Base-by-base conservation (phyloP, 2,888 invertebrate genomes). In the Sminthurinus aureus region DNA sequence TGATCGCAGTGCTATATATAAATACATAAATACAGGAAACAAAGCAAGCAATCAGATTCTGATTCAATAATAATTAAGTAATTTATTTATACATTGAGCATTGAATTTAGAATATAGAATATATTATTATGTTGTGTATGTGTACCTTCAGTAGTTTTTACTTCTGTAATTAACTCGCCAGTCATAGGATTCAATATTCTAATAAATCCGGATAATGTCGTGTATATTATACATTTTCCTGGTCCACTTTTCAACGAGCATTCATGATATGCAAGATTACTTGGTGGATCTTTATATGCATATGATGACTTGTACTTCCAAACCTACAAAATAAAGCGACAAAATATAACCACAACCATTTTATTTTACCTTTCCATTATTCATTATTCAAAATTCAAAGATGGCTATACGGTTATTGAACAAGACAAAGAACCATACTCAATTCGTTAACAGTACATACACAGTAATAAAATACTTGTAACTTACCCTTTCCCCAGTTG, bases 401-500 rank as follows among this genome's bases (percentile, higher is more conserved):
- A 38, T 38, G 38, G 38, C 6, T n/a, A n/a, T n/a, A n/a, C n/a
- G n/a, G 20, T 24, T 22, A 13, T 71, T 3, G 20, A 71, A 15
- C 3, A 22, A 22, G 3, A 18, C 12, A 71, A 71, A 8, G 15
- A 12, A 64, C 12, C 12, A 71, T n/a, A 12, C 13, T 13, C 12
- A 8, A 12, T 22, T 12, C 22, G 12, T 71, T 3, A 8, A 24
- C 4, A 71, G 26, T 18, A 38, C 58, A 51, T 9, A 20, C 6
- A 38, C 18, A 22, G 67, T 24, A 78, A n/a, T 4, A 12, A 26
- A 38, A 78, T 13, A 58, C 18, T 66, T 66, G 0, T 18, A 38
- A n/a, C 69, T 8, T 79, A 79, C 79, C 13, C 24, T 13, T 13
- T 66, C 69, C n/a, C 82, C 82, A 20, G 76, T 66, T 15, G 13